phyloP scores from a whole-genome alignment of 2,797 vertebrate species.

The Poeciliopsis infans region DNA sequence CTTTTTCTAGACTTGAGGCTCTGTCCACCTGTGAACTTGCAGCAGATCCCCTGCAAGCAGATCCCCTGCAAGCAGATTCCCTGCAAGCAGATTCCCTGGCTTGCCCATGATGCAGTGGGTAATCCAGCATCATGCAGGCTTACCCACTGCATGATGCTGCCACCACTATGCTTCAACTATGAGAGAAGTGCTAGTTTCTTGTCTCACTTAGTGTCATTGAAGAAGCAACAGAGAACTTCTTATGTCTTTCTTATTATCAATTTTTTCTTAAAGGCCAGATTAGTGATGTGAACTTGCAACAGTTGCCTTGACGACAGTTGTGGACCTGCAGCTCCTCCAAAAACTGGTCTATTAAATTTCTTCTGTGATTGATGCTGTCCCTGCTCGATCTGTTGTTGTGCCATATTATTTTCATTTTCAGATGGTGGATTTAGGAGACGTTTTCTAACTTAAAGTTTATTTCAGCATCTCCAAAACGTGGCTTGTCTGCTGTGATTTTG shows the following conservation, averaged over 20 bases:
- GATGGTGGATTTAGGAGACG: not conserved
- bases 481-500: not conserved
- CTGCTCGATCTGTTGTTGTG: not conserved
- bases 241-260: not conserved
- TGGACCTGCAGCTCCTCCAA: not conserved
- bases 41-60: not conserved
- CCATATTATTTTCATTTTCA: not conserved
- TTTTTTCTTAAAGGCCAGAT: not conserved
- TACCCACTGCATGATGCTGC: not conserved
- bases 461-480: not conserved
- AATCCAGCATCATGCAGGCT: not conserved
- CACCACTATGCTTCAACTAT: not conserved
- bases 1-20: not conserved
- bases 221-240: not conserved
- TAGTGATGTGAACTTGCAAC: not conserved
- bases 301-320: not conserved
- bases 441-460: not conserved
- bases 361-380: not conserved
- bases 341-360: not conserved
- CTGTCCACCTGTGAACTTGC: not conserved
- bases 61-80: no score
- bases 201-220: not conserved
- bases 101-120: no score
- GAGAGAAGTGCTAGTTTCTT: not conserved
- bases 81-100: not conserved